Evolutionary conservation across 2,797 vertebrate species (phyloP).

Genomic region (Rhinella marina): DNA sequence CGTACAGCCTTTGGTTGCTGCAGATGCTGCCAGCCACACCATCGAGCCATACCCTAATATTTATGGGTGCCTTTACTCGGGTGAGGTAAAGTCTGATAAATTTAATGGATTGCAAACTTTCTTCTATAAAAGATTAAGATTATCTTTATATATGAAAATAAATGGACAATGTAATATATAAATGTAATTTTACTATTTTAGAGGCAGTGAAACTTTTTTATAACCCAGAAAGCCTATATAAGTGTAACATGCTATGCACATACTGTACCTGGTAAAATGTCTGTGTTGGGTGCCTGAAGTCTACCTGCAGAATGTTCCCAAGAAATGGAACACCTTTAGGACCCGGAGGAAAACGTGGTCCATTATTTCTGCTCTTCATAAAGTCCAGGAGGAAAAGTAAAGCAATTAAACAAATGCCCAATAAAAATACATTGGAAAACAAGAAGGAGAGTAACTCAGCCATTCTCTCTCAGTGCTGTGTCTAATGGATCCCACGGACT

Average conservation of each 20-base stretch:
- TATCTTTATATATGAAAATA: no score
- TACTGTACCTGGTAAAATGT: slow-evolving; percentile 23
- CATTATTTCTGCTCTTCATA: slow-evolving; percentile 65
- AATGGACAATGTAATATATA: no score
- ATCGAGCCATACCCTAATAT: no score
- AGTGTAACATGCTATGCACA: background rate
- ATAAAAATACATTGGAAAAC: background rate
- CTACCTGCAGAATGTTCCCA: slow-evolving; percentile 46
- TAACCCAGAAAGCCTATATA: no score
- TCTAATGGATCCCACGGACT: background rate
- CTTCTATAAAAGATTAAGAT: no score
- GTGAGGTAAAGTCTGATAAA: no score
- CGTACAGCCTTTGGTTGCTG: no score
- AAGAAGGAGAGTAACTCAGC: background rate
- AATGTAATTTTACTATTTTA: no score
- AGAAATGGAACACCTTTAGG: slow-evolving; percentile 45
- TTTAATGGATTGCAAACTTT: no score
- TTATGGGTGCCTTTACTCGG: no score
- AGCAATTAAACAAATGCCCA: slow-evolving; percentile 60
- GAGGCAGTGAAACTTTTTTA: no score
- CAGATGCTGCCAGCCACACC: no score
- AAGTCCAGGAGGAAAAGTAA: slow-evolving; percentile 70
- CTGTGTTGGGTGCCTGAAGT: slow-evolving; percentile 1
- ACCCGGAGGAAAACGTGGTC: slow-evolving; percentile 65
- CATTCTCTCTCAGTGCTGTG: background rate